Percentiles rank a stretch among this genome's conserved stretches.
phyloP scores from a whole-genome alignment of 2,113 vertebrate genomes.

The Narcine bancroftii region DNA sequence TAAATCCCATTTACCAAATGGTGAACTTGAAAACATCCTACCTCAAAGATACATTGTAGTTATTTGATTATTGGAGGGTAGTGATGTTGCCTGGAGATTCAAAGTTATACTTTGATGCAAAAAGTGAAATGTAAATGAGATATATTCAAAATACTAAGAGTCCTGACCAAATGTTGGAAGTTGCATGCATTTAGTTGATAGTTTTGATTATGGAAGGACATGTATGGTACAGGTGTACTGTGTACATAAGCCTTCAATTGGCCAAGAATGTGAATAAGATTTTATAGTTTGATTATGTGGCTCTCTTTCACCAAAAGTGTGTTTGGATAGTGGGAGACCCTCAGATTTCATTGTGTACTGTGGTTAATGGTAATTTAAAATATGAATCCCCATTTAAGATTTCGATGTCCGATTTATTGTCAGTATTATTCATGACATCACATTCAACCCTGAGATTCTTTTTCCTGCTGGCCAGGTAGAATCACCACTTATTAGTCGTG shows the following conservation, averaged over 20 bases:
- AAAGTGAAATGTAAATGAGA: background rate
- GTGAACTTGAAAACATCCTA: background rate
- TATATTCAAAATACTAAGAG: background rate
- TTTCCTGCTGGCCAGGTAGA: too few species aligned
- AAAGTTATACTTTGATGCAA: background rate
- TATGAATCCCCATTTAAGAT: too few species aligned
- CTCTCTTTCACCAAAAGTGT: background rate
- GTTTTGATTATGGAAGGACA: background rate
- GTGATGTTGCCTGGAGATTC: background rate
- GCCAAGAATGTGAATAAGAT: background rate
- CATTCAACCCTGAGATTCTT: too few species aligned
- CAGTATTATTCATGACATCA: too few species aligned
- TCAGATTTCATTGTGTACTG: background rate
- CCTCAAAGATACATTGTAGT: background rate
- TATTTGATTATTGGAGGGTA: background rate
- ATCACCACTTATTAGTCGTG: too few species aligned
- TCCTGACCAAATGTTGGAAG: background rate
- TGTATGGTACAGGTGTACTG: background rate
- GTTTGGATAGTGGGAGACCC: background rate
- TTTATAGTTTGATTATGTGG: background rate
- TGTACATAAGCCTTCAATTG: background rate
- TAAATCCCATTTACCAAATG: background rate
- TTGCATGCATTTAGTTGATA: background rate
- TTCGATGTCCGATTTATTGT: too few species aligned
- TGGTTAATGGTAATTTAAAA: too few species aligned